Evolutionary conservation across 2,888 invertebrate genomes (phyloP), one percentile per base, ranked within the genome.

Genomic region (Chaitophorus viminalis): DNA sequence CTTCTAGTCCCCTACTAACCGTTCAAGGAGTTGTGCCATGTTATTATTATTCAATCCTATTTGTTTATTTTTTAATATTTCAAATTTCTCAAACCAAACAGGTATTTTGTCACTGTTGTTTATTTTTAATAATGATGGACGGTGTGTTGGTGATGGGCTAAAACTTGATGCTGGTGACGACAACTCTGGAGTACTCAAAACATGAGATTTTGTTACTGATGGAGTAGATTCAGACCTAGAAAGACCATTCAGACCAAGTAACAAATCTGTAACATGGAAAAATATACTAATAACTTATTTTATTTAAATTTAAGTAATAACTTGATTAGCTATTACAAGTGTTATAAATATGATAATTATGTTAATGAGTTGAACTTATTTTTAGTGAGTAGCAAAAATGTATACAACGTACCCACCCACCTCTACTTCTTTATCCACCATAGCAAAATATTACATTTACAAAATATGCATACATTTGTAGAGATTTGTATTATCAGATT

Each of bases 1-100:
- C n/a, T n/a, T n/a, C n/a, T n/a, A n/a, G n/a, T n/a, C n/a, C 6
- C 36, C 36, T 74, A 74, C 74, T 74, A 74, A 74, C 74, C 74
- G 39, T 74, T 74, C 74, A 39, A 9, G 36, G 36, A 74, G 74
- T 25, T 74, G 18, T 74, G 36, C 39, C 6, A 6, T 39, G 36
- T 39, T 39, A 6, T 39, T 6, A 39, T 39, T 39, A 39, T 39
- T 39, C 36, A 6, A 3, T 39, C 6, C 36, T 39, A 39, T 39
- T 39, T 39, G 36, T 39, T 39, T 3, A 5, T 39, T 6, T 39
- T 39, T 39, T 39, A 39, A 39, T 39, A 39, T 39, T 39, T 39
- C 6, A 39, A 39, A 39, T 39, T 39, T 39, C 36, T 39, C 36
- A 39, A 39, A 39, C 36, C 72, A 72, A 72, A 72, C 72, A 33